Evolutionary conservation across 2,888 invertebrate genomes (phyloP), one percentile per base, ranked within the genome.

Genomic region (Endotricha flammealis): DNA sequence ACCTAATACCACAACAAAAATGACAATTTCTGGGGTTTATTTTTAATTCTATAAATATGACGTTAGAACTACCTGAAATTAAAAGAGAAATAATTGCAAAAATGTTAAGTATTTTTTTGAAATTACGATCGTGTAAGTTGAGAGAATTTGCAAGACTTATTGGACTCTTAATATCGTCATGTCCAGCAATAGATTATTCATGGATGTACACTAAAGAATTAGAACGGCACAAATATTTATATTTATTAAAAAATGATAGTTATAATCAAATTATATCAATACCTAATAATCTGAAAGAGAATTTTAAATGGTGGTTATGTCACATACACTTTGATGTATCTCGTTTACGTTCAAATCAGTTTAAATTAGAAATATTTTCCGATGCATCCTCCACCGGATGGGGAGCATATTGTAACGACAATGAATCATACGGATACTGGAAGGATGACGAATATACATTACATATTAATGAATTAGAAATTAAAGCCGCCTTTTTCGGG

Each of bases 1-100:
- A 5, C 13, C 23, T 40, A 11, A 23, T 14, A 3, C 47, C 47
- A 1, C 31, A 1, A 8, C 29, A 5, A 5, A 0, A 7, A 2
- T 44, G 44, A 14, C 36, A 33, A 29, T 48, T 37, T 36, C 20
- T 44, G 9, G 45, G 45, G 7, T 48, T 42, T 32, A n/a, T 37
- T 2, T 23, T 23, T 10, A 22, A 41, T 28, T 23, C 41, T 16
- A 14, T 6, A 4, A 11, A 30, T 7, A n/a, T 34, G 13, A 16
- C 30, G 1, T 11, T 41, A 7, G n/a, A 22, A 8, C 28, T 37
- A 10, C 33, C 41, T n/a, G 4, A 6, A 3, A 12, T 33, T 6
- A 41, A 41, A 24, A 8, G 30, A 22, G 10, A 4, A 14, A 9
- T 24, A 6, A 34, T 34, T 7, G 10, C 5, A 6, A 2, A 7